phyloP scores from a whole-genome alignment of 2,797 vertebrate genomes.

The Anguilla anguilla region DNA sequence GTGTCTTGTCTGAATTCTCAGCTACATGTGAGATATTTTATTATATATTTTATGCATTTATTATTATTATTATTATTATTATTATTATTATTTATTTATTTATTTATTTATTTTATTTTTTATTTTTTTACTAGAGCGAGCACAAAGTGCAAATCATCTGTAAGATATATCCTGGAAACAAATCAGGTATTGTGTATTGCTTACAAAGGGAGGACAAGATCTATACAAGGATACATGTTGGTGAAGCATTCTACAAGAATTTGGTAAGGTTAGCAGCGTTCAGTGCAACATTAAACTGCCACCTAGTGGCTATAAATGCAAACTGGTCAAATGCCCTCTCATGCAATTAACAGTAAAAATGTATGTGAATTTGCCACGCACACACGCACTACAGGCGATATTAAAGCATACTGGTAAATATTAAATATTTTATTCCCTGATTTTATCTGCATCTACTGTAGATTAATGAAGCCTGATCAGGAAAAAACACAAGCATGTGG shows the following conservation, averaged over 20 bases:
- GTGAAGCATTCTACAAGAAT: not conserved
- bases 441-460: not conserved
- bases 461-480: not conserved
- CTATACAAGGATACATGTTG: not conserved
- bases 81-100: not conserved
- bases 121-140: not conserved
- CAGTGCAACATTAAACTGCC: conserved; percentile 31
- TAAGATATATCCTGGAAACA: not conserved
- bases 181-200: not conserved
- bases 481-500: too few species aligned
- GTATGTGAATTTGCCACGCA: not conserved
- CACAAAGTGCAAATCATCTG: not conserved
- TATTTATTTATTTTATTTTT: not conserved
- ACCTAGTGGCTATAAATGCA: conserved; percentile 30
- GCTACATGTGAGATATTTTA: not conserved
- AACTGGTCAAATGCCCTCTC: conserved; percentile 2
- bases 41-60: too few species aligned
- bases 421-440: too few species aligned
- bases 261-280: not conserved
- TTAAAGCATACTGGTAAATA: not conserved
- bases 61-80: too few species aligned
- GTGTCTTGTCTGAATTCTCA: not conserved
- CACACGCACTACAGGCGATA: not conserved
- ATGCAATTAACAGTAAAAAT: too few species aligned
- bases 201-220: not conserved